Percentiles rank a stretch among this genome's conserved stretches.
Evolutionary conservation across 2,113 vertebrate species (phyloP).

Genomic region (Gallinago undulata): DNA sequence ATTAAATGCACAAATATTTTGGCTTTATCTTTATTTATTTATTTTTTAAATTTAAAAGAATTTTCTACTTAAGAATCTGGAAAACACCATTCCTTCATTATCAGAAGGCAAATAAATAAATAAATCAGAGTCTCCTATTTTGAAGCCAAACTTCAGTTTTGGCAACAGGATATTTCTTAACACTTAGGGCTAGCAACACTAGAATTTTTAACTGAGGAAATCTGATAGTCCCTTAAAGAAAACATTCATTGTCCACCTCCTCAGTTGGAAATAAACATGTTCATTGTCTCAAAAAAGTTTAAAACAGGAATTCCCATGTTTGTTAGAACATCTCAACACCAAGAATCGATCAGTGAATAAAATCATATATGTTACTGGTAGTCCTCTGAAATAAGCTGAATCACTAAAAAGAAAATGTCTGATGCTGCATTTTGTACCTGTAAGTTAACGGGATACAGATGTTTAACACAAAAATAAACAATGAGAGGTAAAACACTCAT

Average conservation of each 20-base stretch:
- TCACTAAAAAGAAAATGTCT: not conserved
- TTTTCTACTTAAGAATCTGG: not conserved
- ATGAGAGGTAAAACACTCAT: not conserved
- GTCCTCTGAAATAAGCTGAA: not conserved
- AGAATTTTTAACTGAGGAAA: not conserved
- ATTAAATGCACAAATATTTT: not conserved
- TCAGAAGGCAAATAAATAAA: not conserved
- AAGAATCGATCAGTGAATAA: not conserved
- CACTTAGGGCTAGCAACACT: not conserved
- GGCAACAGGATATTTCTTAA: not conserved
- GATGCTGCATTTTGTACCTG: not conserved
- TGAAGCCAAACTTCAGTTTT: not conserved
- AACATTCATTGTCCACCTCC: not conserved
- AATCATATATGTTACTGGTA: not conserved
- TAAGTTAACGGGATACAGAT: not conserved
- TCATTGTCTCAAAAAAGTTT: not conserved
- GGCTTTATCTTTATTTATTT: not conserved
- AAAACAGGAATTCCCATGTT: not conserved
- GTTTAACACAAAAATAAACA: not conserved
- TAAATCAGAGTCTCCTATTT: not conserved
- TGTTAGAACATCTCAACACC: not conserved
- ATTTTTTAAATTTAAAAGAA: not conserved
- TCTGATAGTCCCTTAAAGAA: not conserved
- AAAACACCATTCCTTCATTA: not conserved
- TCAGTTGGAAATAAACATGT: not conserved